Base-by-base conservation (phyloP, 2,797 vertebrate genomes). In the Propithecus deckenii region DNA sequence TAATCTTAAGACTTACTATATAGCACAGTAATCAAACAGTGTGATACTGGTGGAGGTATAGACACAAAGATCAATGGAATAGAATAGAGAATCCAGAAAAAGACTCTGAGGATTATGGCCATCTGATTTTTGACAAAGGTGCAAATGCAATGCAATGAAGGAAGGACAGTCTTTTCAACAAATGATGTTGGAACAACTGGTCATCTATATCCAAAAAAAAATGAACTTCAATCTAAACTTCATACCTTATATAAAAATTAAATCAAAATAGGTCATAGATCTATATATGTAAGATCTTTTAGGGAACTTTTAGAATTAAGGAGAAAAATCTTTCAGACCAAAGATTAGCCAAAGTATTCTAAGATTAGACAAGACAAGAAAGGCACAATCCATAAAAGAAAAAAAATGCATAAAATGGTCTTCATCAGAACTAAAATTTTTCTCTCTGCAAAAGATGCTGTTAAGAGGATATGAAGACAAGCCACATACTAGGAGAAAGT, bases 301-400 rank as follows among this genome's bases (percentile, higher is more conserved):
- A 55, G 35, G 69, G 89, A 91, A 88, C 38, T 76, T 88, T 84
- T 65, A 76, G 30, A 96, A 80, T 3, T 43, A 43, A 91, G 32
- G 55, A 85, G 46, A 72, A 95, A 57, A 86, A 65, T 87, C 41
- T 89, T 59, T 75, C 38, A 28, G n/a, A 84, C n/a, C 22, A 91
- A 89, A 92, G 38, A 50, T 65, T 72, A 74, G 55, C 41, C 32
- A 76, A 67, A 52, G 50, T 57, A 8, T 91, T 92, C 41, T 87
- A 20, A 96, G 57, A 80, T 32, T 48, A 95, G 69, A 80, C 35
- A 92, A 91, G 67, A 84, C 35, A 92, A 93, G 41, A 95, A 92
- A 85, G 25, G 30, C 30, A 94, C 14, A 83, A 80, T 79, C 35
- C 43, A 90, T 75, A 52, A 71, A 93, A 79, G 22, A 65, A 46